phyloP scores from a whole-genome alignment of 1,140 invertebrate genomes.

The Sitobion miscanthi region DNA sequence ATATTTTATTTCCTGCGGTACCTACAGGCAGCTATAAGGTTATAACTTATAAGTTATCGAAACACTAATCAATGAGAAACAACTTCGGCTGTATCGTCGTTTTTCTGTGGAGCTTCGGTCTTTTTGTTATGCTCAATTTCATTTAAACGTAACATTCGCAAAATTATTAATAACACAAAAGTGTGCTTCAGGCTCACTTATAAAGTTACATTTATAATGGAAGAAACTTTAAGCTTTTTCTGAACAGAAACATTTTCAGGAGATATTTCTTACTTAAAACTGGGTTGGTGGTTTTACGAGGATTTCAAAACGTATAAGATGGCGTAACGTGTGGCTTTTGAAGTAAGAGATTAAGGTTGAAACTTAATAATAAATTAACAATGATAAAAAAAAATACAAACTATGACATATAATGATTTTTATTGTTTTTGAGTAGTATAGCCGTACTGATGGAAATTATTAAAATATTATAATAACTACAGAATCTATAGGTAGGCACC shows the following conservation, averaged over 20 bases:
- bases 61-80: background rate
- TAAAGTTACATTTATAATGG: background rate
- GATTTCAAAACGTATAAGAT: background rate
- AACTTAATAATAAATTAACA: background rate
- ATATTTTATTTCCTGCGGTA: background rate
- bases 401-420: background rate
- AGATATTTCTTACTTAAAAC: constrained; percentile 9
- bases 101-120: background rate
- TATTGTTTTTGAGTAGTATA: background rate
- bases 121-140: background rate
- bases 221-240: constrained; percentile 1
- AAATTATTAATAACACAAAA: background rate
- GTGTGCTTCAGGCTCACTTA: background rate
- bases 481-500: no score
- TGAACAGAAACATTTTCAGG: background rate
- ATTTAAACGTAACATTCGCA: background rate
- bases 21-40: background rate
- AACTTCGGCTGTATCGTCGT: background rate
- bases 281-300: background rate
- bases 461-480: background rate
- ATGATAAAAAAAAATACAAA: background rate
- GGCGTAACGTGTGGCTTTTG: background rate
- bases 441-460: background rate
- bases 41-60: background rate
- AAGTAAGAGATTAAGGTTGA: background rate